These are phyloP conservation scores for Phyllopteryx taeniolatus DNA, from an alignment of 2,113 vertebrate species.

Conservation along the genomic window DNA sequence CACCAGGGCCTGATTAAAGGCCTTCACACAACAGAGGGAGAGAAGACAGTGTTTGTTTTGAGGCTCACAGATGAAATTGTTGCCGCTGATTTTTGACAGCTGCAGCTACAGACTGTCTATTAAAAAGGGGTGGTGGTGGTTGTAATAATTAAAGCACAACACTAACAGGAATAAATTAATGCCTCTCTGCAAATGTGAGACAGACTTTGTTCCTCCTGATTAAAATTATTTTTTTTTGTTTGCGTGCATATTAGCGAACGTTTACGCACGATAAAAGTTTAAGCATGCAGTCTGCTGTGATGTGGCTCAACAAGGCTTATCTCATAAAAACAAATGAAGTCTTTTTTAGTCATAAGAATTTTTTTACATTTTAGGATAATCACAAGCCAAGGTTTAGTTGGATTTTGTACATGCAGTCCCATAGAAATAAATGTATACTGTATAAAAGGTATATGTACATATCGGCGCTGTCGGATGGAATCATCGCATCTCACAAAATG, in stretches of 20 bases:
- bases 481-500: too few species aligned
- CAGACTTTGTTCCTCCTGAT: conserved; percentile 64
- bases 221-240: conserved; percentile 42
- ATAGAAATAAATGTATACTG: too few species aligned
- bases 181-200: conserved; percentile 31
- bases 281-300: conserved; percentile 37
- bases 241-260: conserved; percentile 24
- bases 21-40: conserved; percentile 53
- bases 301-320: conserved; percentile 36
- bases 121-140: conserved; percentile 41
- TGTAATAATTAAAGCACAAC: conserved; percentile 74
- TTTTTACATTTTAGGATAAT: background rate
- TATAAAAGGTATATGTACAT: too few species aligned
- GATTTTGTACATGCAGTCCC: too few species aligned
- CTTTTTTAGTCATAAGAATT: conserved; percentile 33
- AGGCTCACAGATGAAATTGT: conserved; percentile 71
- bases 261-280: conserved; percentile 20
- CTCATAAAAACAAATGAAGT: conserved; percentile 61
- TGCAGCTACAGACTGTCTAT: conserved; percentile 60
- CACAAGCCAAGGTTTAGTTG: too few species aligned
- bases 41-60: conserved; percentile 57
- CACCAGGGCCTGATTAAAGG: conserved; percentile 75
- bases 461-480: too few species aligned
- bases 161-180: conserved; percentile 72
- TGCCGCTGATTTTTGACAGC: conserved; percentile 77